Conservation (phyloP, 2,888 invertebrate species). For the Drosophila silvestris region DNA sequence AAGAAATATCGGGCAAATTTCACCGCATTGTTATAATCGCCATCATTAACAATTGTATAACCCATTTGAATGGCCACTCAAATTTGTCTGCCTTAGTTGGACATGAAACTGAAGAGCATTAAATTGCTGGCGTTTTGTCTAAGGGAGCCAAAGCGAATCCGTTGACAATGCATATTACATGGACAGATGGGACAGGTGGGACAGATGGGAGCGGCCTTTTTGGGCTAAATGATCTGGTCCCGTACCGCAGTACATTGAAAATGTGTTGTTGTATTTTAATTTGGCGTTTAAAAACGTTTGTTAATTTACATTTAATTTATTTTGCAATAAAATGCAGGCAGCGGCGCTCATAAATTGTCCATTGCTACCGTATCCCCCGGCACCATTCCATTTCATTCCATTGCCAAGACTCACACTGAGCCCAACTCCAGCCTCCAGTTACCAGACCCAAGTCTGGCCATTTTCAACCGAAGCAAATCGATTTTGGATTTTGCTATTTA, state of each 20-base stretch:
- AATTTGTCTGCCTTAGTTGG: constrained; percentile 17
- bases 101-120: constrained; percentile 33
- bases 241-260: constrained; percentile 1
- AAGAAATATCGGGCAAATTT: constrained; percentile 20
- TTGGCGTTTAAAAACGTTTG: constrained; percentile 44
- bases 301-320: constrained; percentile 72
- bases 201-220: constrained; percentile 21
- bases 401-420: constrained; percentile 10
- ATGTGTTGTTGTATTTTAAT: constrained; percentile 20
- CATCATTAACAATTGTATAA: constrained; percentile 11
- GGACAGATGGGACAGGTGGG: constrained; percentile 10
- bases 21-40: constrained; percentile 1
- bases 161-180: constrained; percentile 52
- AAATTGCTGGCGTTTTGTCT: constrained; percentile 29
- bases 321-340: constrained; percentile 51
- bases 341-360: constrained; percentile 57
- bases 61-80: constrained; percentile 5
- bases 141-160: constrained; percentile 38
- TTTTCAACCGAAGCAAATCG: constrained; percentile 53
- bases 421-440: constrained; percentile 10
- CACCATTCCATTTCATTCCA: constrained; percentile 4
- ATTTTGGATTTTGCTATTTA: constrained; percentile 63
- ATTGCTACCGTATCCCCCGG: constrained; percentile 66
- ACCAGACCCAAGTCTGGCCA: constrained; percentile 30
- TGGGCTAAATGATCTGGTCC: background rate